Evolutionary conservation across 1,140 invertebrate species (phyloP), one percentile per base, ranked within the genome.

Genomic region (Matsumurasca onukii): DNA sequence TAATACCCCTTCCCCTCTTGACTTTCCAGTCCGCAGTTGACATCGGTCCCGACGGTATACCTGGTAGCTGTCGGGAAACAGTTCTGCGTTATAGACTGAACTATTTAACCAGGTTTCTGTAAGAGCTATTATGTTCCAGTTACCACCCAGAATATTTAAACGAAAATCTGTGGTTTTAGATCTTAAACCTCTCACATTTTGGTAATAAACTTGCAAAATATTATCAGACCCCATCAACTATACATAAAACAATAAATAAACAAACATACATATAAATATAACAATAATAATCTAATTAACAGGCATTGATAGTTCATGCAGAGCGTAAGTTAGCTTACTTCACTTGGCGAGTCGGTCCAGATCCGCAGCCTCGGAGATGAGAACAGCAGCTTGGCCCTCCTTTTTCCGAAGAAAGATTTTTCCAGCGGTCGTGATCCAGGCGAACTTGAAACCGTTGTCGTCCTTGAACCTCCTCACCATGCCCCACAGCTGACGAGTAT

Each of bases 151-250:
- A n/a, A 24, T 59, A 67, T 45, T 49, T 49, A 29, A 51, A 67
- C 29, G 52, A 49, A 67, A 55, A 55, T 51, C n/a, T 5, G 3
- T 51, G 3, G 52, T 51, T 67, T 67, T 67, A 2, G 31, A 27
- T 12, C 34, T 59, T 17, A 67, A 48, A n/a, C 39, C 66, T n/a
- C 66, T 22, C 3, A 67, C 66, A 67, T 67, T 67, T 55, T 67
- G 39, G 57, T 67, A 55, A 45, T 48, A 31, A 15, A 45, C 22
- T 15, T 52, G 12, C 12, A 13, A n/a, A n/a, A 52, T 52, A 5
- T 13, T n/a, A 24, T 52, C 22, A 15, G 22, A 13, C 22, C 13
- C 5, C 49, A 52, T 52, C 5, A 13, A n/a, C 20, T 52, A n/a
- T 39, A 52, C 5, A 5, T 52, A 20, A 12, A 52, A 52, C 49